Base-by-base conservation (phyloP, 2,113 vertebrate species). In the Mormoops blainvillei region DNA sequence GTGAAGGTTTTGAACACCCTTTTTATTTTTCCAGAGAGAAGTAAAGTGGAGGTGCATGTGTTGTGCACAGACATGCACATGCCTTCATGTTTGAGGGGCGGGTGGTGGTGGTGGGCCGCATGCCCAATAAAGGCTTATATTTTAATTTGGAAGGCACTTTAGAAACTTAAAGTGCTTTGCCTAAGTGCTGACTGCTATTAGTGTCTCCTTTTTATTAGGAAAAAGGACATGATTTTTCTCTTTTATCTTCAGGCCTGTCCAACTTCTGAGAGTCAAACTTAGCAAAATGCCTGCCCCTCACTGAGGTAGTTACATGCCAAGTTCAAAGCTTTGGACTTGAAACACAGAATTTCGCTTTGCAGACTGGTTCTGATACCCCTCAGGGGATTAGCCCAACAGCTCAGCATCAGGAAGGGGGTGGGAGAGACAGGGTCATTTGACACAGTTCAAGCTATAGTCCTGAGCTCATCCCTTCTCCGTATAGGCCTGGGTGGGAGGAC, bases 261-360 rank as follows among this genome's bases (percentile, higher is more conserved):
- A 97, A 97, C 97, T 98, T 98, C 97, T 98, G 96, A 98, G 97
- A 97, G 95, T 98, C 97, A 98, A 97, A 97, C 97, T 98, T 98
- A 98, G 97, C 97, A 96, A 96, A 97, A 97, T 96, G 89, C 94
- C 96, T 96, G 91, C 97, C 97, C 95, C 97, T 98, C 70, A 96
- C 96, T 96, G 97, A 97, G 97, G 97, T 96, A 97, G 97, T 97
- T 97, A 94, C 97, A 97, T 97, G 97, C 97, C 86, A 97, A 71
- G 96, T 98, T 98, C 97, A 98, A 98, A 98, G 97, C 94, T 97
- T 97, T 97, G 96, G 95, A 96, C 97, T 97, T 97, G 96, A 98
- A 97, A 97, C 95, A 95, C 82, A 97, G 93, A 97, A 97, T 96
- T 96, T 81, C 93, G 96, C 96, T 97, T 97, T 96, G 83, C 97